Evolutionary conservation across 2,797 vertebrate species (phyloP).

Genomic region (Lacerta viridis): DNA sequence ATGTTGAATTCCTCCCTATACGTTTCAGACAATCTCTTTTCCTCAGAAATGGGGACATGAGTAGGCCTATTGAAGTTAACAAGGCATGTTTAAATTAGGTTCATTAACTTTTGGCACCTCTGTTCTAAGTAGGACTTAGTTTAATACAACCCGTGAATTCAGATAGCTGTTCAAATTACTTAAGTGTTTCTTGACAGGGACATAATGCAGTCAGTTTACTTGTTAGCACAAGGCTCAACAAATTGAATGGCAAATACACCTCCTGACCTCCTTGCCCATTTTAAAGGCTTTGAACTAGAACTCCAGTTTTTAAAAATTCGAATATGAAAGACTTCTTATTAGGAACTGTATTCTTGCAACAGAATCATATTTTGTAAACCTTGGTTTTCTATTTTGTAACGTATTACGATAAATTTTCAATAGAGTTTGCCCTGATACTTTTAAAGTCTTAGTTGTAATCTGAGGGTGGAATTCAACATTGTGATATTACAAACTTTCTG

Average conservation of each 20-base stretch:
- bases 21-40: neutral
- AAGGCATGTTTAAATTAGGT: too few relatives aligned
- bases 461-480: too few relatives aligned
- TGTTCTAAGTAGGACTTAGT: too few relatives aligned
- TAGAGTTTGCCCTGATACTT: neutral
- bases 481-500: too few relatives aligned
- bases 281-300: neutral
- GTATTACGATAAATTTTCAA: neutral
- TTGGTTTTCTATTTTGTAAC: neutral
- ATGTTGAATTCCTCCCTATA: too few relatives aligned
- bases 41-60: neutral
- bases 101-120: too few relatives aligned
- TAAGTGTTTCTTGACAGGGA: too few relatives aligned
- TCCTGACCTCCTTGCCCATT: neutral
- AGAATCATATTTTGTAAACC: neutral
- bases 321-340: neutral
- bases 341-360: neutral
- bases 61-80: too few relatives aligned
- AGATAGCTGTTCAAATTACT: neutral
- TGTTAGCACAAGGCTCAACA: neutral
- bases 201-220: neutral
- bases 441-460: neutral
- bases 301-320: too few relatives aligned
- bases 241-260: neutral
- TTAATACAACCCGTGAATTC: neutral